phyloP scores from a whole-genome alignment of 1,140 invertebrate species.

The Micrasema longulum region DNA sequence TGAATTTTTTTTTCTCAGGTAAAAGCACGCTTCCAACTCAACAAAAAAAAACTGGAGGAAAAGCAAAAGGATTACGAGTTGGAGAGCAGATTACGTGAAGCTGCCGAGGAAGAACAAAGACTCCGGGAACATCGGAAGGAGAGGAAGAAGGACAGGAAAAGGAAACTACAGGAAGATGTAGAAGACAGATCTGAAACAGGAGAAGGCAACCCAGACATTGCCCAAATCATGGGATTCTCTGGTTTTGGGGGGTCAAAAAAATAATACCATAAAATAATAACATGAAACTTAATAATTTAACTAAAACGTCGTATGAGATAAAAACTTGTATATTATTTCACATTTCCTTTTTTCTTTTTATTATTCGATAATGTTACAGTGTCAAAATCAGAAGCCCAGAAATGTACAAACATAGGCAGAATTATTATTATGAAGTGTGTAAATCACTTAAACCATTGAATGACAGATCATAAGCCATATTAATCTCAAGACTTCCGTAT shows the following conservation, averaged over 20 bases:
- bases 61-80: slow-evolving; percentile 97
- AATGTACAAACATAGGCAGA: no score
- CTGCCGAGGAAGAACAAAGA: slow-evolving; percentile 97
- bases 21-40: slow-evolving; percentile 91
- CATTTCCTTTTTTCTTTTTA: no score
- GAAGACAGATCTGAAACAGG: slow-evolving; percentile 73
- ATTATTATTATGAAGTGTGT: no score
- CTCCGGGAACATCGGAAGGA: slow-evolving; percentile 93
- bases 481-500: no score
- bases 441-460: no score
- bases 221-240: slow-evolving; percentile 97
- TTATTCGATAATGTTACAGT: no score
- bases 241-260: slow-evolving; percentile 95
- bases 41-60: slow-evolving; percentile 95
- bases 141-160: slow-evolving; percentile 89
- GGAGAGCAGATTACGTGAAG: slow-evolving; percentile 89
- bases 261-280: no score
- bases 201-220: slow-evolving; percentile 84
- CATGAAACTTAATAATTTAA: no score
- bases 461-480: no score
- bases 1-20: slow-evolving; percentile 70
- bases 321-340: no score
- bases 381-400: no score
- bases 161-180: slow-evolving; percentile 82
- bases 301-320: no score